phyloP scores from a whole-genome alignment of 2,113 vertebrate species.

The Microcebus tavaratra region DNA sequence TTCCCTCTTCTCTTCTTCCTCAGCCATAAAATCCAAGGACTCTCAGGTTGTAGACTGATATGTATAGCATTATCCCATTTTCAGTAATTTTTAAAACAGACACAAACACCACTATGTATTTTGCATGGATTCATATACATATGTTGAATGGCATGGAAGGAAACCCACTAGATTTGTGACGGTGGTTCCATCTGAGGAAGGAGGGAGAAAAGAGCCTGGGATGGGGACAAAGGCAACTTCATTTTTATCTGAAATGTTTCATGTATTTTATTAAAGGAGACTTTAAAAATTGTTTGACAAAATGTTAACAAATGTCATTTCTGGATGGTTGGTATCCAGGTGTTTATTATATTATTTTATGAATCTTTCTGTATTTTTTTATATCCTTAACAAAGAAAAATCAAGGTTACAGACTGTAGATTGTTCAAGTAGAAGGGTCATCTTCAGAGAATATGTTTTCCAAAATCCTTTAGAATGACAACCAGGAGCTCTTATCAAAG shows the following conservation, averaged over 20 bases:
- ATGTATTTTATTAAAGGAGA: not conserved
- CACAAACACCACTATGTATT: not conserved
- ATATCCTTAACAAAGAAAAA: constrained; percentile 12
- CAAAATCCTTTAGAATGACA: not conserved
- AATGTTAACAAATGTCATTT: not conserved
- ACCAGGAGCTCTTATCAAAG: not conserved
- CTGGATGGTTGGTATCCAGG: not conserved
- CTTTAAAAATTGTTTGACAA: not conserved
- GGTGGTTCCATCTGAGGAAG: not conserved
- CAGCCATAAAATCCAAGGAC: not conserved
- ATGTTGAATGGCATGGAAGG: not conserved
- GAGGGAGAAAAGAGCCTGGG: not conserved
- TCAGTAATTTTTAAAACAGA: not conserved
- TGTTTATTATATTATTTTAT: not conserved
- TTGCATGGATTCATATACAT: not conserved
- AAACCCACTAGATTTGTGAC: not conserved
- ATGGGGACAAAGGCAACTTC: not conserved
- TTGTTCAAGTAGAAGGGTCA: not conserved
- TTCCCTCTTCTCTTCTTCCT: not conserved
- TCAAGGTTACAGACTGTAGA: not conserved
- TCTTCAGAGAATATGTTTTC: not conserved
- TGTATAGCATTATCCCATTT: not conserved
- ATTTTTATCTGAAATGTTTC: not conserved
- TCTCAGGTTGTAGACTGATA: not conserved
- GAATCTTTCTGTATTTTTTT: not conserved